These are phyloP conservation scores for Carterocephalus palaemon DNA, from an alignment of 2,888 invertebrate species.

Conservation along the genomic window DNA sequence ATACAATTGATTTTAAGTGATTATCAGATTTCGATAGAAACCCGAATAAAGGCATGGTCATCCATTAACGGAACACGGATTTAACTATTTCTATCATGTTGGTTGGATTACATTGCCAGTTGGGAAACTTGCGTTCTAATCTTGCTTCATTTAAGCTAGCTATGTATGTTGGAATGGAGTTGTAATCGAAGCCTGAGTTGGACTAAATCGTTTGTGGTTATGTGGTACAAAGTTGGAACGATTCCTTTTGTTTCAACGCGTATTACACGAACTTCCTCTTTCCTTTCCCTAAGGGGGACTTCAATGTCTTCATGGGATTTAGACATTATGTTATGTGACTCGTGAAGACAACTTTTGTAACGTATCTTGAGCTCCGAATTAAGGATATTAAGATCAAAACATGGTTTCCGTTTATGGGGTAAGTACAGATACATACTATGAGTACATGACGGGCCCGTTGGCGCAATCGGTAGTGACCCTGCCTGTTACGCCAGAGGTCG, in stretches of 20 bases:
- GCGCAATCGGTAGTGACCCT: too few species aligned
- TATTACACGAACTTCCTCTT: neutral
- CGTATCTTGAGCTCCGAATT: slow-evolving; percentile 7
- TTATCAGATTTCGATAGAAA: slow-evolving; percentile 15
- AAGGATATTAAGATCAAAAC: too few species aligned
- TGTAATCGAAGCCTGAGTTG: too few species aligned
- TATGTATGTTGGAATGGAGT: neutral
- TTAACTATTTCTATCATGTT: slow-evolving; percentile 3
- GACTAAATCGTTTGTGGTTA: neutral
- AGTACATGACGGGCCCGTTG: too few species aligned
- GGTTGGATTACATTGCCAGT: slow-evolving; percentile 2
- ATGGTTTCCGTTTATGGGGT: too few species aligned
- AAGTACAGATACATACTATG: too few species aligned
- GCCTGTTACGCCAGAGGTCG: too few species aligned
- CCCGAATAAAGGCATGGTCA: slow-evolving; percentile 15
- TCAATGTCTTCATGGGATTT: slow-evolving; percentile 3
- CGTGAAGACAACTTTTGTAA: slow-evolving; percentile 2
- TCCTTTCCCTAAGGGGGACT: neutral
- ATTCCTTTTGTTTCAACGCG: slow-evolving; percentile 1
- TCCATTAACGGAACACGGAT: slow-evolving; percentile 5
- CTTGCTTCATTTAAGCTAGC: neutral
- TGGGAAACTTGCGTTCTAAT: neutral
- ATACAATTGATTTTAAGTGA: slow-evolving; percentile 18
- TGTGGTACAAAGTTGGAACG: neutral
- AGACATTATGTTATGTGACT: slow-evolving; percentile 11